A percentile compares a stretch with the other conserved stretches of the same genome.
Conservation (phyloP, 2,888 invertebrate genomes). For the Agrotis ipsilon region DNA sequence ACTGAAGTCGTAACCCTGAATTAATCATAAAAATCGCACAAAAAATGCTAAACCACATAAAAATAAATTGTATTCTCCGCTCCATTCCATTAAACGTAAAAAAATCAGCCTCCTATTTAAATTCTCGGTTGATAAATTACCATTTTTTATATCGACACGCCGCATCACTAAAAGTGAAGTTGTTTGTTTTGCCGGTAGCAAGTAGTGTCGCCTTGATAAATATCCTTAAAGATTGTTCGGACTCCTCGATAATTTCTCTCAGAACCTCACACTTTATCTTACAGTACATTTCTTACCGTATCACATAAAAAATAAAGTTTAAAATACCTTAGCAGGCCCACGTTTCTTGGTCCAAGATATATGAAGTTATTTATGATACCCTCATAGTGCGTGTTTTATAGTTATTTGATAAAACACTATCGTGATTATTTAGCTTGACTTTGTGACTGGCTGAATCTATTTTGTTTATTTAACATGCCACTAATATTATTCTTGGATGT, state of each 20-base stretch:
- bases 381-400: conserved; percentile 88
- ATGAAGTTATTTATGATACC: conserved; percentile 87
- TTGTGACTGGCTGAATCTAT: conserved; percentile 84
- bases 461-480: conserved; percentile 84
- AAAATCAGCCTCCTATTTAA: conserved; percentile 47
- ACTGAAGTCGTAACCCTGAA: conserved; percentile 23
- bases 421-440: conserved; percentile 88
- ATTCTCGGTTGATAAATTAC: conserved; percentile 62
- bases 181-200: conserved; percentile 90
- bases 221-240: conserved; percentile 90
- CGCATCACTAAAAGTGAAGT: conserved; percentile 85
- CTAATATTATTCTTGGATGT: conserved; percentile 79
- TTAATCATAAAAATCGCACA: conserved; percentile 49
- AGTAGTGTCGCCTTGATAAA: conserved; percentile 90
- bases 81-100: conserved; percentile 43
- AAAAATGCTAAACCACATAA: conserved; percentile 19
- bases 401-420: conserved; percentile 90
- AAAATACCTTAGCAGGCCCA: conserved; percentile 51
- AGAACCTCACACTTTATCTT: conserved; percentile 78
- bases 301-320: conserved; percentile 56
- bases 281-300: conserved; percentile 69
- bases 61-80: conserved; percentile 23
- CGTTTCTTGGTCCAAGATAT: conserved; percentile 69
- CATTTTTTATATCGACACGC: conserved; percentile 70
- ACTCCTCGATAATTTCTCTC: conserved; percentile 88